These are phyloP conservation scores for Gnatocerus cornutus DNA, from an alignment of 2,888 invertebrate species.

Conservation along the genomic window DNA sequence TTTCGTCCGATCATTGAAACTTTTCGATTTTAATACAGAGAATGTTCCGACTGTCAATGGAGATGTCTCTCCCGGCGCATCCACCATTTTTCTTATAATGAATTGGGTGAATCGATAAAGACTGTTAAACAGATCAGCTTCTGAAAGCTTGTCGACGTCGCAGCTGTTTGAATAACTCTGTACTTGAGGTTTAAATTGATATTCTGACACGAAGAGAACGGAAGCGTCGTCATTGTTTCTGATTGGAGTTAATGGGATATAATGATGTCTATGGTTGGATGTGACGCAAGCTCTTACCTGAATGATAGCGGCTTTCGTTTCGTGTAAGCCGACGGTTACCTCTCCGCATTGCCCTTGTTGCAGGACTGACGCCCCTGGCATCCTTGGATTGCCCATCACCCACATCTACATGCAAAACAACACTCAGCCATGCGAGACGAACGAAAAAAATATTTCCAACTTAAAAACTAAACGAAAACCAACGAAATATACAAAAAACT, in stretches of 20 bases:
- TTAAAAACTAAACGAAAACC: conserved; percentile 48
- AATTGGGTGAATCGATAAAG: conserved; percentile 19
- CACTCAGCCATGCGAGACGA: conserved; percentile 62
- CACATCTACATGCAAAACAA: conserved; percentile 69
- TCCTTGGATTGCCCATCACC: conserved; percentile 63
- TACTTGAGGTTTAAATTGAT: conserved; percentile 17
- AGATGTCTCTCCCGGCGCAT: conserved; percentile 39
- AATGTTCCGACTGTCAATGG: background rate
- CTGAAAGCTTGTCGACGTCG: conserved; percentile 2
- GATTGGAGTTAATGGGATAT: conserved; percentile 25
- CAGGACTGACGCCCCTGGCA: conserved; percentile 67
- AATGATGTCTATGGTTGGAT: conserved; percentile 32
- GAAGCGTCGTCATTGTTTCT: conserved; percentile 1
- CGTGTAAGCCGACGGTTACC: conserved; percentile 92
- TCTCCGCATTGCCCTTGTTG: conserved; percentile 73
- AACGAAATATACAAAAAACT: conserved; percentile 20
- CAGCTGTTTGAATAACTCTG: conserved; percentile 19
- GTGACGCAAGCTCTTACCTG: conserved; percentile 79
- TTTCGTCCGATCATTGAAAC: conserved; percentile 35
- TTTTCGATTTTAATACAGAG: conserved; percentile 21
- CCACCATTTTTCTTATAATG: conserved; percentile 35
- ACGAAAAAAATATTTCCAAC: conserved; percentile 45
- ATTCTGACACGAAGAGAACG: conserved; percentile 7
- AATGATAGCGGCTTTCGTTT: conserved; percentile 96
- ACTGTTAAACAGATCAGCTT: conserved; percentile 20